Base-by-base conservation (phyloP, 2,113 vertebrate genomes). In the Archocentrus centrarchus region DNA sequence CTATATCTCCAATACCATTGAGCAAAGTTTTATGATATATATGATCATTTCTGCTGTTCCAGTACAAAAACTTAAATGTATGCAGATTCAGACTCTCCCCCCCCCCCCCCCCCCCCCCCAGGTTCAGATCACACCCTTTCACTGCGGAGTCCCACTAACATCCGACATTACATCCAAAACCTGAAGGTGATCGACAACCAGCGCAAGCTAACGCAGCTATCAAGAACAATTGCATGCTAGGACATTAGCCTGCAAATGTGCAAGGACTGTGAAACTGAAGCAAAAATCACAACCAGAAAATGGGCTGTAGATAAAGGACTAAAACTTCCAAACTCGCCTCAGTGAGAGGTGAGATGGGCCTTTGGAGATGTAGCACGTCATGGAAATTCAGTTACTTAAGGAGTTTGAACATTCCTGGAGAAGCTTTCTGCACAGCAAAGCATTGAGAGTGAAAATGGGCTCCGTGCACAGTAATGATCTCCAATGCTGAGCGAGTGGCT, bases 181-280 rank as follows among this genome's bases (percentile, higher is more conserved):
- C 95, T 98, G 84, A 96, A 94, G 73, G 97, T 98, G 91, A 98
- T 98, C 27, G 97, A 99, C 96, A 97, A 96, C 93, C 98, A 99
- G 94, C 96, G 96, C 87, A 97, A 94, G 80, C 96, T 99, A 50
- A 97, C 97, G 8, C 94, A 97, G 91, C 96, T 98, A 9, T 99
- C 98, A 1, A 96, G 96, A 11, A 94, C 95, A 50, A 87, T 97
- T 30, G 98, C 99, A 79, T 93, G 96, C 2, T 96, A 92, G 83
- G 58, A 60, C 58, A 15, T 37, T 37, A 2, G 27, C 39, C 37
- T 30, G 47, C 24, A 44, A 1, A 18, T 37, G 41, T 17, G 1
- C 3, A 89, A 60, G 80, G 60, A 60, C 78, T 83, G 35, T 41
- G 14, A 50, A 60, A 64, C 62, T 77, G 63, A 64, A 59, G 80